These are phyloP conservation scores for Formica exsecta DNA, from an alignment of 1,140 invertebrate genomes.

Conservation along the genomic window DNA sequence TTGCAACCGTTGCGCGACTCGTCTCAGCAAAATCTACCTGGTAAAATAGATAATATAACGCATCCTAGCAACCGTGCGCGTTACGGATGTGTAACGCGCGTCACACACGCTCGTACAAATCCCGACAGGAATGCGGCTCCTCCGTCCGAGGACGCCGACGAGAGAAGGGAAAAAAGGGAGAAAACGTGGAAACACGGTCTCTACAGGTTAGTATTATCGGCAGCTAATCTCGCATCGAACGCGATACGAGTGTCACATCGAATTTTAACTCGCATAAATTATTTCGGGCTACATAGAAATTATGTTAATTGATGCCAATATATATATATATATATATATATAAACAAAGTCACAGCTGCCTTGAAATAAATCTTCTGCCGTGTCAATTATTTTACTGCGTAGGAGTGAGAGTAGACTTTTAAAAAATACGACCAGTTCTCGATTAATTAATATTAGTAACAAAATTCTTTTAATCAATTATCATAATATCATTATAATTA, in stretches of 20 bases:
- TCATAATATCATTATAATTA: no score
- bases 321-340: no score
- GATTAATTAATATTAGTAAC: background rate
- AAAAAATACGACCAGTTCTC: background rate
- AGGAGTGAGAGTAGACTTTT: background rate
- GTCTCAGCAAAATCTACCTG: background rate
- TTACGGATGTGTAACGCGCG: background rate
- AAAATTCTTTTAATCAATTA: background rate
- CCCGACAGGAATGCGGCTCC: background rate
- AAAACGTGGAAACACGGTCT: constrained; percentile 22
- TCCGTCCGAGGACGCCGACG: background rate
- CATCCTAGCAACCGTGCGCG: background rate
- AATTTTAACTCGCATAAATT: constrained; percentile 34
- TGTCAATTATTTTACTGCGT: background rate
- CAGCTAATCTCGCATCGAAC: background rate
- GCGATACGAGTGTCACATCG: background rate
- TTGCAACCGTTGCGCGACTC: background rate
- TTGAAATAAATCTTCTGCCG: background rate
- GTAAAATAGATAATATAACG: background rate
- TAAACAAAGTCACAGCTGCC: background rate
- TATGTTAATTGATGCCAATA: constrained; percentile 17
- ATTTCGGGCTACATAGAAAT: background rate
- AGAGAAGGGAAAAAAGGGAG: background rate
- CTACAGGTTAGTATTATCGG: background rate
- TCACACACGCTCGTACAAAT: constrained; percentile 10